A percentile compares a stretch with the other conserved stretches of the same genome.
phyloP scores from a whole-genome alignment of 2,113 vertebrate genomes.

The Gopherus evgoodei region DNA sequence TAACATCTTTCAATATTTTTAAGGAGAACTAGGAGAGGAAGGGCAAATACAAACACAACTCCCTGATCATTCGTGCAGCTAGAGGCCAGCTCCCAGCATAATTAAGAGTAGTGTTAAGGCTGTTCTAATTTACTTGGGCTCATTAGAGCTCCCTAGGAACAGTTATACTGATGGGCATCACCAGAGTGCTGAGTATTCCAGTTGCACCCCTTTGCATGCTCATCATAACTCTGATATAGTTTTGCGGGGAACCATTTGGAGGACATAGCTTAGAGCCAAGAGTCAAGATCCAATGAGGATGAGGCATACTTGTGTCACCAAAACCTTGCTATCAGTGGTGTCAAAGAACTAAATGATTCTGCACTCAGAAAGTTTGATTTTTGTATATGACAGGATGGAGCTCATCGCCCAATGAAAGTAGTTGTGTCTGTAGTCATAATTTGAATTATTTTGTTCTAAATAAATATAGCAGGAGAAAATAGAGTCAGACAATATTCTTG shows the following conservation, averaged over 20 bases:
- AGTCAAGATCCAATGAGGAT: neutral
- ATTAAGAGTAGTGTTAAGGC: neutral
- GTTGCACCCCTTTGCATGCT: neutral
- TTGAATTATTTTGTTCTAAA: neutral
- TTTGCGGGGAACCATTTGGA: neutral
- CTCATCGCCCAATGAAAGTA: conserved; percentile 20
- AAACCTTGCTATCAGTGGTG: neutral
- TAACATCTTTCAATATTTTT: neutral
- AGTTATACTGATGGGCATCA: neutral
- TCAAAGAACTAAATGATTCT: neutral
- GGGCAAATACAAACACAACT: neutral
- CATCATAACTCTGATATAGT: neutral
- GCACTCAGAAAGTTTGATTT: conserved; percentile 18
- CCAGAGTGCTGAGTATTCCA: accelerated
- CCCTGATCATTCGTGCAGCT: neutral
- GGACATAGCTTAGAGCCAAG: neutral
- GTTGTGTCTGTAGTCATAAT: neutral
- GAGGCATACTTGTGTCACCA: neutral
- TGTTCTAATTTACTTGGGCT: neutral
- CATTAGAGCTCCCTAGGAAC: neutral
- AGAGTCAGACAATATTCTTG: neutral
- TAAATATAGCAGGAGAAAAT: neutral
- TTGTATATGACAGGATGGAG: neutral
- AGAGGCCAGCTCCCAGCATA: neutral
- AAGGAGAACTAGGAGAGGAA: neutral